Conservation (phyloP, 2,888 invertebrate species). For the Tuberolachnus salignus region DNA sequence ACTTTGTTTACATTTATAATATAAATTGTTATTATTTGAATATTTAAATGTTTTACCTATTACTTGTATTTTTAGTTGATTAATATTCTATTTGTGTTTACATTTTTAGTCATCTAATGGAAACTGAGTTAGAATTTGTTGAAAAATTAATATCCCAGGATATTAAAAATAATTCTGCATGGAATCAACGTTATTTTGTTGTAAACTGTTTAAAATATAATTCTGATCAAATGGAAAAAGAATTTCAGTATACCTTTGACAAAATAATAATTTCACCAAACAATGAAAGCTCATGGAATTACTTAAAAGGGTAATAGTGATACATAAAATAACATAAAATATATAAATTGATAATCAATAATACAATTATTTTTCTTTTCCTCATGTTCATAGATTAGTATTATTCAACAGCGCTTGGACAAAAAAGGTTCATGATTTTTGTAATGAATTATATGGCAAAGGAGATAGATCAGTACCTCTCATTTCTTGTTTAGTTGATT, state of each 20-base stretch:
- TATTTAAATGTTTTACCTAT: neutral
- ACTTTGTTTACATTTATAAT: no score
- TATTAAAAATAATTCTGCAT: conserved; percentile 97
- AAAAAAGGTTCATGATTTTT: conserved; percentile 72
- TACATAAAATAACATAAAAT: no score
- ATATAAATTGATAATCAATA: no score
- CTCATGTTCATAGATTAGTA: conserved; percentile 62
- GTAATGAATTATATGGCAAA: conserved; percentile 75
- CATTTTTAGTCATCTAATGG: conserved; percentile 43
- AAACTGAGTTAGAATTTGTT: conserved; percentile 82
- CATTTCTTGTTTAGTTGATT: conserved; percentile 82
- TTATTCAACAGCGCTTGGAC: conserved; percentile 67
- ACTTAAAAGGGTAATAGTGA: conserved; percentile 77
- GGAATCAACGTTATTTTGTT: conserved; percentile 97
- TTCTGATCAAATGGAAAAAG: conserved; percentile 75
- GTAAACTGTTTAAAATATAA: conserved; percentile 83
- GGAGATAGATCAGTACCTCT: conserved; percentile 81
- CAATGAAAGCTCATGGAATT: conserved; percentile 99
- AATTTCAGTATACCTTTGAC: conserved; percentile 80
- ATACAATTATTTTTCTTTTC: conserved; percentile 5
- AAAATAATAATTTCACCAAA: conserved; percentile 82
- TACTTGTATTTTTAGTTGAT: neutral
- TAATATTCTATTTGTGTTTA: conserved; percentile 26
- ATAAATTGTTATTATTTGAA: neutral
- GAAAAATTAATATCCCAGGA: conserved; percentile 82